Evolutionary conservation across 1,140 invertebrate species (phyloP), one percentile per base, ranked within the genome.

Genomic region (Macrocentrus cingulum): DNA sequence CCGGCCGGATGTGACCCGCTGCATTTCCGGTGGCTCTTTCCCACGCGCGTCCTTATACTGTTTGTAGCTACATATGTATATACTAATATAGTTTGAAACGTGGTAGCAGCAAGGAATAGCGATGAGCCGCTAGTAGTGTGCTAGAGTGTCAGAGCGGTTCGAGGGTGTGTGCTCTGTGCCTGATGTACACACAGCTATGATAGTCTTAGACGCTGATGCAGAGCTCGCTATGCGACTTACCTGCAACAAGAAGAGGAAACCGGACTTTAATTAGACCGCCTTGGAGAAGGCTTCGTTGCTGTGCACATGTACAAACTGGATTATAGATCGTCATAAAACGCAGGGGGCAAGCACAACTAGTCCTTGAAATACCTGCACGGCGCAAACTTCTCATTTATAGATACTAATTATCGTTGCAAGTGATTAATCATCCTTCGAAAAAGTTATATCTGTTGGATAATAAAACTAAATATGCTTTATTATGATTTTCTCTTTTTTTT

Each of bases 231-330:
- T n/a, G 36, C 36, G 11, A 39, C 36, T 39, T 8, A 29, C 25
- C 25, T 15, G 13, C 36, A 49, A 49, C 32, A 51, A 51, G 49
- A 51, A 51, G 49, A 51, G 49, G 49, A 51, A 51, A 51, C 49
- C 49, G 49, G 49, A 51, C 49, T 37, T 51, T 51, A 51, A 51
- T 51, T 51, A 51, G 49, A 51, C 49, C 49, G 49, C 49, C 49
- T 36, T 36, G 32, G 32, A 49, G 46, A 32, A 32, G 20, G 25
- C 9, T 9, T 18, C 36, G 36, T 11, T 22, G 5, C 44, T 29
- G 9, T 29, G 9, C 18, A 9, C 16, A n/a, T n/a, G 11, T 19
- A 19, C 32, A 51, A 51, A 51, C 49, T 51, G 49, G 49, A 51
- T 51, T 51, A 51, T 51, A 37, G 49, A 51, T 51, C 49, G 49